phyloP scores from a whole-genome alignment of 2,797 vertebrate genomes.

The Sylvia borin region DNA sequence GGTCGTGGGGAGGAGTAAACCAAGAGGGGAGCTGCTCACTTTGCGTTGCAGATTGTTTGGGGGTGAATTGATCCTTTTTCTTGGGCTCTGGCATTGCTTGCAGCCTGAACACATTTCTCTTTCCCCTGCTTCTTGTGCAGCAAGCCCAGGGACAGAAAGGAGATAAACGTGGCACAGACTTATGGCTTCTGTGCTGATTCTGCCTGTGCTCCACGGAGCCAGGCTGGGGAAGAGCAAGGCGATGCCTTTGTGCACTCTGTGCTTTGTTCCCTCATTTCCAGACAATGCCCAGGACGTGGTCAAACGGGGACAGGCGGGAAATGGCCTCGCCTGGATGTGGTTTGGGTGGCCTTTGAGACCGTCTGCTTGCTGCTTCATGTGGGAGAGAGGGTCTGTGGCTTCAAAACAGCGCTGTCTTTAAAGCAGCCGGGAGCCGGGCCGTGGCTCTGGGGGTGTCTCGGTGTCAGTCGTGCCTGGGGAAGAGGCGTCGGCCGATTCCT shows the following conservation, averaged over 20 bases:
- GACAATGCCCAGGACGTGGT: background rate
- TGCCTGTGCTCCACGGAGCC: background rate
- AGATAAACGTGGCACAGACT: background rate
- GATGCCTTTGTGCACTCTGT: background rate
- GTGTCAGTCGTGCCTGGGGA: background rate
- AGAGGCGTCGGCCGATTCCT: background rate
- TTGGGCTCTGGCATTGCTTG: background rate
- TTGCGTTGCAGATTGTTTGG: conserved; percentile 9
- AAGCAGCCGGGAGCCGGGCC: background rate
- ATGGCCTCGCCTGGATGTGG: background rate
- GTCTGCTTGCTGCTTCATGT: background rate
- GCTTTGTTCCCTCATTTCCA: background rate
- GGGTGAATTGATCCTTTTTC: conserved; percentile 22
- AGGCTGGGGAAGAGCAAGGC: background rate
- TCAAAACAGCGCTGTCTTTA: background rate
- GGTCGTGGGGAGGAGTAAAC: background rate
- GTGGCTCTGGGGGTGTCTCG: background rate
- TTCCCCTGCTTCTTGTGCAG: background rate
- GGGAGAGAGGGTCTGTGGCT: background rate
- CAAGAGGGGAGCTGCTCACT: background rate
- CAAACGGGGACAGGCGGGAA: background rate
- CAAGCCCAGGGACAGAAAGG: conserved; percentile 20
- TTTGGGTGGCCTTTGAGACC: background rate
- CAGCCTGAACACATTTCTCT: conserved; percentile 29
- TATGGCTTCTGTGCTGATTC: background rate